phyloP scores from a whole-genome alignment of 23 tunicate species.

The Diplosoma virens region DNA sequence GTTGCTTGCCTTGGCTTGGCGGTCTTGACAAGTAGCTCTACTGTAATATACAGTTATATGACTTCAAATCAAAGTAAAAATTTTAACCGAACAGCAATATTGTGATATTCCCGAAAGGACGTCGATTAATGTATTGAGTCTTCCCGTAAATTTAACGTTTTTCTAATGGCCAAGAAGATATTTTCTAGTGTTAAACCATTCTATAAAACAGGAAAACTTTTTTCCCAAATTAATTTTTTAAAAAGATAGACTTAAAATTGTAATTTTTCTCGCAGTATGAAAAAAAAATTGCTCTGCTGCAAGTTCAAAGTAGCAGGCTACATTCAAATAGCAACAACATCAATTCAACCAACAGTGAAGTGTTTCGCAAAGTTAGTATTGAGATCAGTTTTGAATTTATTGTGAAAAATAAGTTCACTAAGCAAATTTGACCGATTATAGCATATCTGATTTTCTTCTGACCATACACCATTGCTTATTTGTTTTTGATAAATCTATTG shows the following conservation, averaged over 20 bases:
- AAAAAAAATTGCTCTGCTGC: conserved; percentile 13
- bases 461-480: not conserved
- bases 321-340: not conserved
- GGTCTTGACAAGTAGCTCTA: too few relatives aligned
- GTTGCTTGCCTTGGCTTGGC: too few relatives aligned
- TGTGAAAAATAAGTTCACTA: not conserved
- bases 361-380: conserved; percentile 16
- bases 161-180: too few relatives aligned
- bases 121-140: too few relatives aligned
- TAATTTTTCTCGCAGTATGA: conserved; percentile 13
- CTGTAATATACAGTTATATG: too few relatives aligned
- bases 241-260: too few relatives aligned
- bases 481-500: not conserved
- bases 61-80: too few relatives aligned
- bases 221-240: too few relatives aligned
- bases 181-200: too few relatives aligned
- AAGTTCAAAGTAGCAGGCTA: conserved; percentile 18
- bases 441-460: not conserved
- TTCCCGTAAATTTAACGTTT: not conserved
- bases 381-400: not conserved
- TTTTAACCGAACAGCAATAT: too few relatives aligned
- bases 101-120: too few relatives aligned
- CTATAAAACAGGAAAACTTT: too few relatives aligned
- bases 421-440: not conserved
- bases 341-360: conserved; percentile 12